phyloP scores from a whole-genome alignment of 2,797 vertebrate species.

The Lacerta viridis region DNA sequence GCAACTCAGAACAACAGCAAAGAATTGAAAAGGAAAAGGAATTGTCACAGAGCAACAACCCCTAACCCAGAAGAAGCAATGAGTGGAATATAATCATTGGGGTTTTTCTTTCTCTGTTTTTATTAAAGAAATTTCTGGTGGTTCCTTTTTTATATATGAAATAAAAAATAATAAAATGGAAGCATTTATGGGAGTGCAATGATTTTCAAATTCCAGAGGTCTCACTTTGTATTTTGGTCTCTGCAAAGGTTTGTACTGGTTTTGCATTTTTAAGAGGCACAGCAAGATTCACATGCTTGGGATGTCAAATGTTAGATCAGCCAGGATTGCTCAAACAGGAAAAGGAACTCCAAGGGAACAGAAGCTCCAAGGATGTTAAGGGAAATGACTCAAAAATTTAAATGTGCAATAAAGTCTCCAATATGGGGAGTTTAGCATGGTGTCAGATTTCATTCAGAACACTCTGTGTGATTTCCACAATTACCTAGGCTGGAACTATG shows the following conservation, averaged over 20 bases:
- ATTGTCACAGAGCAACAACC: background rate
- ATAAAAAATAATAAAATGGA: background rate
- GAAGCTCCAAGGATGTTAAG: background rate
- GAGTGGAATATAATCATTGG: too few relatives aligned
- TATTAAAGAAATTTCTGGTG: background rate
- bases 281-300: background rate
- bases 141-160: background rate
- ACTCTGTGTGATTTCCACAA: background rate
- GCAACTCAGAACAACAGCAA: too few relatives aligned
- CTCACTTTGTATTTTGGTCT: background rate
- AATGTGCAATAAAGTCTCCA: conserved; percentile 1
- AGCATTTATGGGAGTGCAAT: background rate
- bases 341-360: background rate
- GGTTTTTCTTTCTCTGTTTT: background rate
- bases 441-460: conserved; percentile 14
- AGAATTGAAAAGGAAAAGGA: too few relatives aligned
- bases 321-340: background rate
- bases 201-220: background rate
- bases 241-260: conserved; percentile 7
- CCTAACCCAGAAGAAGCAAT: background rate
- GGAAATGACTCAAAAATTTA: conserved; percentile 4
- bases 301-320: background rate
- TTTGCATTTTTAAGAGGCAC: conserved; percentile 21
- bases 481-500: background rate
- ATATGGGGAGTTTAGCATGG: conserved; percentile 9